Conservation (phyloP, 2,113 vertebrate species). For the Empidonax traillii region DNA sequence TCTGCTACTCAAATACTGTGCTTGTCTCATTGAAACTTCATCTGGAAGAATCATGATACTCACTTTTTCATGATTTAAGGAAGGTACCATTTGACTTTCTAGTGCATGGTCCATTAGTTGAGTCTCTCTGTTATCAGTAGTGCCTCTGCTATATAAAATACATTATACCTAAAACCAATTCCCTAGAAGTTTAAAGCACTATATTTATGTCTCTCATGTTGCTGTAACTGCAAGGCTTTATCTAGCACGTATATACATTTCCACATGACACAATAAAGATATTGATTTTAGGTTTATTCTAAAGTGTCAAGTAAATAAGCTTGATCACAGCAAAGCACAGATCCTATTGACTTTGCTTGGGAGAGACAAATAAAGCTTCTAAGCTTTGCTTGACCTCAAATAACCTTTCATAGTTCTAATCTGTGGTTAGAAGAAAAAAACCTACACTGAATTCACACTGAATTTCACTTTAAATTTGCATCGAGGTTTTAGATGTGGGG, state of each 20-base stretch:
- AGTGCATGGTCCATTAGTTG: background rate
- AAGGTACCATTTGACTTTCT: background rate
- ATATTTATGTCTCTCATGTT: background rate
- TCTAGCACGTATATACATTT: background rate
- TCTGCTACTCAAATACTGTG: background rate
- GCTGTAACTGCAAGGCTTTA: background rate
- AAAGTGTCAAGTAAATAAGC: slow-evolving; percentile 10
- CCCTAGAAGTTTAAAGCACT: background rate
- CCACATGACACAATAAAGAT: slow-evolving; percentile 9
- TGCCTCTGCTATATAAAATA: background rate
- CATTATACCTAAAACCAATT: background rate
- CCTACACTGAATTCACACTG: background rate
- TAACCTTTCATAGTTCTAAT: background rate
- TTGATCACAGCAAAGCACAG: background rate
- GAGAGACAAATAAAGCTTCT: background rate
- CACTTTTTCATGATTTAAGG: background rate
- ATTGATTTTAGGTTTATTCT: slow-evolving; percentile 32
- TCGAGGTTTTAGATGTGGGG: background rate
- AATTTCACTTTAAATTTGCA: background rate
- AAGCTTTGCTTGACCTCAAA: background rate
- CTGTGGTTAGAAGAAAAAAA: background rate
- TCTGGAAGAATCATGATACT: background rate
- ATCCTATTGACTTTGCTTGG: background rate
- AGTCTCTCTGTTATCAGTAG: background rate
- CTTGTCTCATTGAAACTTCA: background rate